Percentiles rank a stretch among this genome's conserved stretches.
phyloP scores from a whole-genome alignment of 2,113 vertebrate species.

The Cariama cristata region DNA sequence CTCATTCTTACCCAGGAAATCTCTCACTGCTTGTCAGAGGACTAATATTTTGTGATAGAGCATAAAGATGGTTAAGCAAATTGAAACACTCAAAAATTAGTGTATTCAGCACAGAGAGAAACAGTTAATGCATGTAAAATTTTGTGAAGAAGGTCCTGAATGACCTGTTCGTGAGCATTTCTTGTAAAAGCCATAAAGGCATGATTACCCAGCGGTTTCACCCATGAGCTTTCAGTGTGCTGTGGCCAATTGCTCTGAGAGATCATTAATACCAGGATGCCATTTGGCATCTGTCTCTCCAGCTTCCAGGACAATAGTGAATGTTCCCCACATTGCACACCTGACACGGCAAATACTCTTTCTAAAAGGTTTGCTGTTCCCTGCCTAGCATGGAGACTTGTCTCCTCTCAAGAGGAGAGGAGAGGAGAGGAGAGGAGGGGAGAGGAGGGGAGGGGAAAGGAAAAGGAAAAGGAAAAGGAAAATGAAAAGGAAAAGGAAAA shows the following conservation, averaged over 20 bases:
- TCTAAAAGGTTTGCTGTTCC: neutral
- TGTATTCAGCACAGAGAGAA: neutral
- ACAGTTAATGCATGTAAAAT: rapidly evolving
- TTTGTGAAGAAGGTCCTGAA: neutral
- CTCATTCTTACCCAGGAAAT: neutral
- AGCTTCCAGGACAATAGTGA: neutral
- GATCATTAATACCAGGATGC: neutral
- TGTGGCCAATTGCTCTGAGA: rapidly evolving
- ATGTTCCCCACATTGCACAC: neutral
- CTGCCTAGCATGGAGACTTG: neutral
- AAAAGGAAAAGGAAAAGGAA: no score
- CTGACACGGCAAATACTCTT: neutral
- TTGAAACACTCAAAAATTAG: neutral
- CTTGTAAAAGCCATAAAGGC: neutral
- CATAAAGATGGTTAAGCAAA: neutral
- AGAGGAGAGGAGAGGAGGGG: no score
- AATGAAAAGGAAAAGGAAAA: no score
- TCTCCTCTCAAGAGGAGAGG: no score
- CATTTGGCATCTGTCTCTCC: neutral
- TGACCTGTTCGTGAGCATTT: neutral
- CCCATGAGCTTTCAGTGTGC: neutral
- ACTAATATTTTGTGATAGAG: neutral
- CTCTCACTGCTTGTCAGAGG: neutral
- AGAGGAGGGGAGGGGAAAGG: no score
- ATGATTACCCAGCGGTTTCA: neutral